Conservation (phyloP, 1,140 invertebrate genomes). For the Episyrphus balteatus region DNA sequence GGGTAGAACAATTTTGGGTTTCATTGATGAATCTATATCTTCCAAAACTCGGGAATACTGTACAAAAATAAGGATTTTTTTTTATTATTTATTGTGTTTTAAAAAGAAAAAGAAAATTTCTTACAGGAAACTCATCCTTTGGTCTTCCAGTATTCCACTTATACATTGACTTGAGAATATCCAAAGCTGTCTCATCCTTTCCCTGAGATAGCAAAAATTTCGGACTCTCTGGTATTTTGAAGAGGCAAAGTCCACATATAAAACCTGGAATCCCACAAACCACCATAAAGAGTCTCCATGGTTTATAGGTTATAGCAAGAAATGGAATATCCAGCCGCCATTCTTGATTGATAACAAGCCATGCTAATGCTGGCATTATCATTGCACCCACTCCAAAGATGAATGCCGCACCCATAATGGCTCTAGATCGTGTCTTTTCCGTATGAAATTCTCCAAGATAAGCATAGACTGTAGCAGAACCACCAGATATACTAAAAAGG, state of each 20-base stretch:
- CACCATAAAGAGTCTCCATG: constrained; percentile 5
- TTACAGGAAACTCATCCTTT: constrained; percentile 4
- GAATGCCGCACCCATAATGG: constrained; percentile 16
- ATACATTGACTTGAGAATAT: constrained; percentile 46
- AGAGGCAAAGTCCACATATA: constrained; percentile 28
- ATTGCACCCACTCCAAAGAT: constrained; percentile 8
- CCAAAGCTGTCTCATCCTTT: constrained; percentile 43
- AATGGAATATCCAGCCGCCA: constrained; percentile 1
- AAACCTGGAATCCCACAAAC: constrained; percentile 2
- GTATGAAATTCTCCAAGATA: constrained; percentile 16
- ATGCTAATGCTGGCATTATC: constrained; percentile 2
- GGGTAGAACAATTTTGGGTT: background rate
- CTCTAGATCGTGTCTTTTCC: constrained; percentile 8
- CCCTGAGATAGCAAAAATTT: constrained; percentile 55
- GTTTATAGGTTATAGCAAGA: constrained; percentile 4
- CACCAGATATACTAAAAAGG: constrained; percentile 12
- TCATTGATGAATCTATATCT: background rate
- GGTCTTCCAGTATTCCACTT: constrained; percentile 42
- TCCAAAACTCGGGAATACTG: background rate
- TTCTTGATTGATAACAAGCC: constrained; percentile 4
- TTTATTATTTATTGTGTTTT: background rate
- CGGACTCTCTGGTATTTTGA: constrained; percentile 56
- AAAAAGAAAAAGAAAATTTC: no score
- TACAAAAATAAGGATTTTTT: background rate
- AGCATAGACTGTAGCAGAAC: constrained; percentile 12